Evolutionary conservation across 2,113 vertebrate genomes (phyloP), one percentile per base, ranked within the genome.

Genomic region (Leptosomus discolor): DNA sequence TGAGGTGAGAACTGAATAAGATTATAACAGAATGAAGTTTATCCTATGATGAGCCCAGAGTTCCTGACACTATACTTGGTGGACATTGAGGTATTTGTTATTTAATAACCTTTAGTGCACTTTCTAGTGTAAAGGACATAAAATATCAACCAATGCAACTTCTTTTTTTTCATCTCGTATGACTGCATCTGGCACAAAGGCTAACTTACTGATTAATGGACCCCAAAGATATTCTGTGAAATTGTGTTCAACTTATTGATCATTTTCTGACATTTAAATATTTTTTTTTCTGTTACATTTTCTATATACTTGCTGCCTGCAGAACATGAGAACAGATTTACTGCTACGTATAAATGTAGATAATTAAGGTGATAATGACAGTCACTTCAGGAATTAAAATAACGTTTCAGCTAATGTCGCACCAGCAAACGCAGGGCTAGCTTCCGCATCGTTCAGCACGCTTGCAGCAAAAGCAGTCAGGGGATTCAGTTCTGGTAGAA

Each of bases 191-290:
- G 87, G 92, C 96, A 95, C 64, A 74, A 91, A 64, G 58, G 68
- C 85, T 83, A 87, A 60, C 79, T 77, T 94, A 70, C 86, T 97
- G 96, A 98, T 97, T 94, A 96, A 97, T 97, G 92, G 39, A 86
- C 81, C 88, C 81, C 73, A 82, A 91, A 94, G 64, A 46, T 39
- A 92, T 76, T 37, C 84, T 29, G 26, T 8, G 5, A 85, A 92
- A 79, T 64, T 90, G 19, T 57, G 36, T 86, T 93, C 85, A 68
- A 77, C 71, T 88, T 95, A 89, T 36, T 87, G 93, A 96, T 80
- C 29, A 75, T 71, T 86, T 90, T 30, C 65, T 96, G 95, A 80
- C 92, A 96, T 93, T 95, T 93, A 51, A 94, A 58, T 91, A 54
- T 7, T 8, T 60, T 8, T 50, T 53, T 32, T 46, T 21, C 19